Evolutionary conservation across 2,113 vertebrate genomes (phyloP).

Genomic region (Tyrannus savana): DNA sequence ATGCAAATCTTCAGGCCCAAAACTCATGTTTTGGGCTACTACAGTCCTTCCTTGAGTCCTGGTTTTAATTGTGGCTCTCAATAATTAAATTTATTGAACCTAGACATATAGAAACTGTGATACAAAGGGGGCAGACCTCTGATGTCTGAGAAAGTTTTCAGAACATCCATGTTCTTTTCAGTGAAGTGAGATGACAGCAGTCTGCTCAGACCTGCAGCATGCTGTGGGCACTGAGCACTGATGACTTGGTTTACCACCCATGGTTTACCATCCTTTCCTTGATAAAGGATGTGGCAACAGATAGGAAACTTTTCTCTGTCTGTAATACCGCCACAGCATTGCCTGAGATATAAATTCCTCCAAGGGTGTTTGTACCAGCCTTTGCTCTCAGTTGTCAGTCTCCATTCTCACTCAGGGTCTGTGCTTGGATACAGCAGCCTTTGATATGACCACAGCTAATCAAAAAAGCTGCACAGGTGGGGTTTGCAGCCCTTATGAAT

Average conservation of each 20-base stretch:
- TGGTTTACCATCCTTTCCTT: background rate
- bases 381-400: constrained; percentile 10
- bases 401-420: background rate
- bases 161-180: background rate
- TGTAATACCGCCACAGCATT: background rate
- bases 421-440: background rate
- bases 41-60: background rate
- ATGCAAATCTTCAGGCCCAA: background rate
- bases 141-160: background rate
- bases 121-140: background rate
- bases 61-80: background rate
- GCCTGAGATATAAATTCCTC: constrained; percentile 6
- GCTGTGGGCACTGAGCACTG: background rate
- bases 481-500: constrained; percentile 7
- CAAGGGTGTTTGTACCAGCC: background rate
- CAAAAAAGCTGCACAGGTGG: constrained; percentile 15
- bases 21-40: background rate
- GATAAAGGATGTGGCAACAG: constrained; percentile 18
- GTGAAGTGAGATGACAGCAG: background rate
- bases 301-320: background rate
- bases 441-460: constrained; percentile 40
- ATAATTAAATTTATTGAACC: background rate
- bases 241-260: constrained; percentile 10
- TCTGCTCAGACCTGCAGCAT: background rate
- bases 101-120: background rate